Base-by-base conservation (phyloP, 2,113 vertebrate species). In the Vulpes ferrilata region DNA sequence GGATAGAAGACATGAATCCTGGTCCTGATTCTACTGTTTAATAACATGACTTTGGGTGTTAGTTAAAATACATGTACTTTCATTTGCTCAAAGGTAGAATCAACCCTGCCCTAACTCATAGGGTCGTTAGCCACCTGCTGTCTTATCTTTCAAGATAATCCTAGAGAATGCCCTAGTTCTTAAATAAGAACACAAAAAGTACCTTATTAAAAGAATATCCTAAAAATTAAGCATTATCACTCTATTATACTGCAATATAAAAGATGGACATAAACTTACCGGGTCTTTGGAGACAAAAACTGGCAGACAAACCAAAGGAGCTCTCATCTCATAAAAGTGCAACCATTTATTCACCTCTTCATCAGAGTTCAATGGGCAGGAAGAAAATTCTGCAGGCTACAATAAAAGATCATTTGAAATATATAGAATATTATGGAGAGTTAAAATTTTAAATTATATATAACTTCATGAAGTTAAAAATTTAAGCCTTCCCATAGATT, bases 211-310 rank as follows among this genome's bases (percentile, higher is more conserved):
- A 76, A 38, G 3, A 79, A 93, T 78, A 78, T 11, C 22, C 22
- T 96, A 90, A 81, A 89, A 60, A 30, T 35, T n/a, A 90, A 94
- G 23, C 48, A 62, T 74, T 84, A 76, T 55, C 27, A 73, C 32
- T 93, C 27, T 86, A 48, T 10, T 65, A 62, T 55, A 67, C n/a
- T 15, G 17, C 11, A n/a, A 35, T 79, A 43, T 48, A 67, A 82
- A 48, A 90, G 51, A 78, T 30, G 95, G 4, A 95, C 38, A 83
- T 27, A 93, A 48, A 98, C 99, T 99, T 97, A 99, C 99, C 0
- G 99, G 99, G 97, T 99, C 99, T 98, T 97, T 99, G 98, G 99
- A 99, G 71, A 99, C 99, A 67, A 99, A 99, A 91, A 99, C 99
- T 19, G 99, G 99, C 98, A 99, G 99, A 98, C 99, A 99, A 98